Conservation (phyloP, 2,113 vertebrate species). For the Siniperca knerii region DNA sequence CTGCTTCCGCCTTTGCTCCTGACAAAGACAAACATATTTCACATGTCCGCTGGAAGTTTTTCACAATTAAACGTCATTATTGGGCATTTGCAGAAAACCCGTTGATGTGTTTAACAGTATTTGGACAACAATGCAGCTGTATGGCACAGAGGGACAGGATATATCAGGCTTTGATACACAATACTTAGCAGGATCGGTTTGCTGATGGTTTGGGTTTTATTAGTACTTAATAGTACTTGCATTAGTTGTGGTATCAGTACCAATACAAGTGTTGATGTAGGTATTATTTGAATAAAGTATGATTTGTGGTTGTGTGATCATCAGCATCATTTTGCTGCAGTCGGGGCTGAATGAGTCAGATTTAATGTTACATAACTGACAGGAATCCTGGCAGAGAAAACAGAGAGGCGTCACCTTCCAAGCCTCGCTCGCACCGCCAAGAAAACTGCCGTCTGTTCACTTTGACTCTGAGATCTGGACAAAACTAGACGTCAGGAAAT, state of each 20-base stretch:
- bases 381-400: conserved; percentile 57
- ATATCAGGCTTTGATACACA: background rate
- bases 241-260: background rate
- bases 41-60: too few species aligned
- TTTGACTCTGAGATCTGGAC: conserved; percentile 41
- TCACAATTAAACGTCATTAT: too few species aligned
- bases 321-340: conserved; percentile 23
- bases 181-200: background rate
- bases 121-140: too few species aligned
- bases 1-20: too few species aligned
- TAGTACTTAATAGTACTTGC: background rate
- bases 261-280: background rate
- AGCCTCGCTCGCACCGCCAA: conserved; percentile 7
- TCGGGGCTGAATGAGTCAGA: conserved; percentile 52
- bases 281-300: background rate
- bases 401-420: conserved; percentile 29
- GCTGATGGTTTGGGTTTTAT: background rate
- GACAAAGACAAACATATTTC: too few species aligned
- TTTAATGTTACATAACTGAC: conserved; percentile 40
- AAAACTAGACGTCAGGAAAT: conserved; percentile 52
- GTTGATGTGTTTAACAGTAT: too few species aligned
- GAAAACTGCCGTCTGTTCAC: conserved; percentile 61
- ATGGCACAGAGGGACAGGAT: too few species aligned
- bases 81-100: too few species aligned
- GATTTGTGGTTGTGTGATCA: conserved; percentile 3